Base-by-base conservation (phyloP, 1,140 invertebrate genomes). In the Philaenus spumarius region DNA sequence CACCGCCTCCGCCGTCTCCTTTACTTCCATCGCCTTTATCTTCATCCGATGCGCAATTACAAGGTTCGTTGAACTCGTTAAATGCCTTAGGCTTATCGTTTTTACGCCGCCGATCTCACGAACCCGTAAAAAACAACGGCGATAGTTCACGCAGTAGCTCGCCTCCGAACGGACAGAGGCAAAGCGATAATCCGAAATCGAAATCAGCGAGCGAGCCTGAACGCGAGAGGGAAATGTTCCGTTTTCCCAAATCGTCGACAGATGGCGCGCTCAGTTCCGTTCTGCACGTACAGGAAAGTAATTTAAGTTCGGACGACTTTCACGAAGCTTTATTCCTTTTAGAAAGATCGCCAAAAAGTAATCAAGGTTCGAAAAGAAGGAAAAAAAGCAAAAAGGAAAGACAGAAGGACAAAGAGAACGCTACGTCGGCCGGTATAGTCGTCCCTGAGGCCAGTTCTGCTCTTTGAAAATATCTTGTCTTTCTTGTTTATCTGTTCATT, bases 281-380 rank as follows among this genome's bases (percentile, higher is more conserved):
- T 26, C 70, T 82, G 20, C 78, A 80, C 66, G 77, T 82, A 15
- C 77, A 80, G 67, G 79, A 80, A 64, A 77, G 76, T 4, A 80
- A 78, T 65, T 63, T 80, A n/a, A 80, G 77, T 69, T 79, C 78
- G 4, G 79, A 82, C 63, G 78, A 80, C 66, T 82, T 82, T 65
- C 80, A 82, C 64, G 80, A 82, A 68, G 79, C 78, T 14, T 65
- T 82, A 2, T 82, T 82, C 60, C 68, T 81, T 4, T 65, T 79
- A 26, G 77, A 79, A 63, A 67, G 77, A 43, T 79, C 78, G 4
- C 78, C 78, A 0, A 78, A 78, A 64, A 54, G 61, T 11, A 61
- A 59, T 34, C 55, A 64, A n/a, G 40, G 65, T 7, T 47, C 43
- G 2, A 48, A 51, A 39, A 37, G 35, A 37, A 37, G 56, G 11